Evolutionary conservation across 2,888 invertebrate species (phyloP).

Genomic region (Galeopsomyia nigrocyanea): DNA sequence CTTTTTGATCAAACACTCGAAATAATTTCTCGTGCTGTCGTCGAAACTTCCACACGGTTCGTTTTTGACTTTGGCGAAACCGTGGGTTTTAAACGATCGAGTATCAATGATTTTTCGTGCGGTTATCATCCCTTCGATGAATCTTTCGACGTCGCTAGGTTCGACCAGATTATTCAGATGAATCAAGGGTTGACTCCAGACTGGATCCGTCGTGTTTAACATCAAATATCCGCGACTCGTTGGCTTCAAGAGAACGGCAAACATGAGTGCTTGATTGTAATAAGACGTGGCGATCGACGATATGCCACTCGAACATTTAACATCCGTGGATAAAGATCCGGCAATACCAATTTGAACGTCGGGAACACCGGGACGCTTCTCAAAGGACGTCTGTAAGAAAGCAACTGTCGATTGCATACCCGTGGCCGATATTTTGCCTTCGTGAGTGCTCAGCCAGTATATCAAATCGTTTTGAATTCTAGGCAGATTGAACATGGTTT

Average conservation of each 20-base stretch:
- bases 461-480: slow-evolving; percentile 61
- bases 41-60: slow-evolving; percentile 59
- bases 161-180: slow-evolving; percentile 19
- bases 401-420: slow-evolving; percentile 70
- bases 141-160: slow-evolving; percentile 11
- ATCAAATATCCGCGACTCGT: slow-evolving; percentile 49
- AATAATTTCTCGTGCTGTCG: slow-evolving; percentile 22
- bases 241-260: slow-evolving; percentile 42
- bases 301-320: neutral
- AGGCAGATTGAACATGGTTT: slow-evolving; percentile 56
- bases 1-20: slow-evolving; percentile 21
- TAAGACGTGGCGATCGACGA: slow-evolving; percentile 18
- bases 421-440: slow-evolving; percentile 68
- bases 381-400: slow-evolving; percentile 74
- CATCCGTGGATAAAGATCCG: neutral
- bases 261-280: slow-evolving; percentile 40
- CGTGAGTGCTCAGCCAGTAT: slow-evolving; percentile 70
- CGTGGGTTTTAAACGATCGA: slow-evolving; percentile 12
- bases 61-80: slow-evolving; percentile 73
- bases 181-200: slow-evolving; percentile 35
- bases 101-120: slow-evolving; percentile 18
- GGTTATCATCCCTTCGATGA: slow-evolving; percentile 20
- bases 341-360: slow-evolving; percentile 76
- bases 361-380: slow-evolving; percentile 69
- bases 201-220: slow-evolving; percentile 47